phyloP scores from a whole-genome alignment of 2,113 vertebrate species.

The Oplegnathus fasciatus region DNA sequence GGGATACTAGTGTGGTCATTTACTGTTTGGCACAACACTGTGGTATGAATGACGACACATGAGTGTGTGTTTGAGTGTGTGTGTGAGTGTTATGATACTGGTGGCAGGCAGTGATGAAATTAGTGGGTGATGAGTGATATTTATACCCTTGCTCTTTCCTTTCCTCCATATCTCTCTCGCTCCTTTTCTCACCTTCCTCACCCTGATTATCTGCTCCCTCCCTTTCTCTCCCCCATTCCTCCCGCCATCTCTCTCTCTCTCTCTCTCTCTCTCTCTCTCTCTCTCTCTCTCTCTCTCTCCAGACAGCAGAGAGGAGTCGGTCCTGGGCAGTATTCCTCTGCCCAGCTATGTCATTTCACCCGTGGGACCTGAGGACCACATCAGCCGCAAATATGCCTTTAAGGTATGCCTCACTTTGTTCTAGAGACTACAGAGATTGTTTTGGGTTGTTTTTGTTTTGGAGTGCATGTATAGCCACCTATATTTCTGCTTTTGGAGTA shows the following conservation, averaged over 20 bases:
- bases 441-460: not conserved
- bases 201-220: conserved; percentile 24
- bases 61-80: conserved; percentile 22
- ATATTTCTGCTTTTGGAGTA: not conserved
- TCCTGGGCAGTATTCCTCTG: conserved; percentile 95
- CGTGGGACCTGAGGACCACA: conserved; percentile 92
- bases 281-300: conserved; percentile 24
- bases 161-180: conserved; percentile 41
- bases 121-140: conserved; percentile 69
- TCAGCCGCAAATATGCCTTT: conserved; percentile 96
- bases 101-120: conserved; percentile 54
- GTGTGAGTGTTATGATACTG: conserved; percentile 49
- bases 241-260: not conserved
- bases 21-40: conserved; percentile 51
- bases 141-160: conserved; percentile 48
- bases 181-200: conserved; percentile 43
- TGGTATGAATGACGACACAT: conserved; percentile 23
- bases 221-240: not conserved
- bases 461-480: not conserved
- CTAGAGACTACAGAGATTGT: not conserved
- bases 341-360: conserved; percentile 93
- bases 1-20: conserved; percentile 44
- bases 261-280: not conserved
- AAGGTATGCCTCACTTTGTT: conserved; percentile 87
- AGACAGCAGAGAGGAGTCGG: conserved; percentile 97